These are phyloP conservation scores for Anticlea derivata DNA, from an alignment of 2,888 invertebrate genomes.

Conservation along the genomic window DNA sequence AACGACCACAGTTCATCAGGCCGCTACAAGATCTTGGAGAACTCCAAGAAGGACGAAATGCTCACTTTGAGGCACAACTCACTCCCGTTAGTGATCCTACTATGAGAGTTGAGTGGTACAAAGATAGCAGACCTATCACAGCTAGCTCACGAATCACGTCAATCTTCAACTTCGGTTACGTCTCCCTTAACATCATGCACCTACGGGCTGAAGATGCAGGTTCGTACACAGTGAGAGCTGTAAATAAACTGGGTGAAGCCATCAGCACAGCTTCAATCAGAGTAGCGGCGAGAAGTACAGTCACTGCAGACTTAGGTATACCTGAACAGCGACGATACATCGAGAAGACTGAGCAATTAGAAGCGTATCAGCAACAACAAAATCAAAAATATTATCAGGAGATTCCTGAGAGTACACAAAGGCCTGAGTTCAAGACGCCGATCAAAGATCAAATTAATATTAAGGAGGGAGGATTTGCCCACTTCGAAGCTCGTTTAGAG, in stretches of 20 bases:
- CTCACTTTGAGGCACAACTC: conserved; percentile 96
- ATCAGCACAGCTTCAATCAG: conserved; percentile 91
- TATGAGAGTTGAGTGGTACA: conserved; percentile 98
- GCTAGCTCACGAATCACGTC: conserved; percentile 98
- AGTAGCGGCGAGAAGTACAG: conserved; percentile 91
- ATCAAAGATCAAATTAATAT: conserved; percentile 94
- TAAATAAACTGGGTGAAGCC: conserved; percentile 95
- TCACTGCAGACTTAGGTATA: conserved; percentile 93
- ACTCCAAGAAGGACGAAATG: conserved; percentile 94
- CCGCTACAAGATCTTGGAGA: conserved; percentile 94
- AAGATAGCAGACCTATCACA: conserved; percentile 96
- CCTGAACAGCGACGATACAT: conserved; percentile 96
- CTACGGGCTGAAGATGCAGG: conserved; percentile 99
- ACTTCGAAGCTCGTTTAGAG: conserved; percentile 97
- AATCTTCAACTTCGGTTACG: conserved; percentile 99
- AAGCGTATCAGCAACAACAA: conserved; percentile 93
- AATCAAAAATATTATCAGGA: conserved; percentile 92
- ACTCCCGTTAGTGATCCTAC: conserved; percentile 96
- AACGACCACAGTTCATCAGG: conserved; percentile 94
- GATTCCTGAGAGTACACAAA: conserved; percentile 90
- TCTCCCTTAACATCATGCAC: conserved; percentile 99
- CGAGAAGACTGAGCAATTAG: conserved; percentile 95
- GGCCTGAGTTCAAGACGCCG: conserved; percentile 94
- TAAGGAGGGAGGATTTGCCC: conserved; percentile 96
- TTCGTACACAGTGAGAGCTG: conserved; percentile 95